These are phyloP conservation scores for Alauda arvensis DNA, from an alignment of 2,797 vertebrate species.

Conservation along the genomic window DNA sequence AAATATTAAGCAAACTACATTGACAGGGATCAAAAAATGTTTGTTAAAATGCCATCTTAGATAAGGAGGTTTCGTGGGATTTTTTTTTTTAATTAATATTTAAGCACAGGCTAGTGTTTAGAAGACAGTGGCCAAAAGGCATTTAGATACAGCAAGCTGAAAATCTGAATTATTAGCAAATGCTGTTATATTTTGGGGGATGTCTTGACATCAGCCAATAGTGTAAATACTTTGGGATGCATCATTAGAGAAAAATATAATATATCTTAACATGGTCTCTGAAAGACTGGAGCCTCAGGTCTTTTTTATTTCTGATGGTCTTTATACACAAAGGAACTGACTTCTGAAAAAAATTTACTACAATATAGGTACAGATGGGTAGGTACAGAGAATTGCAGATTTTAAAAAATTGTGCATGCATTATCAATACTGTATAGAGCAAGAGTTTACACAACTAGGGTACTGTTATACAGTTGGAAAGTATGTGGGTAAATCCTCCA, in stretches of 20 bases:
- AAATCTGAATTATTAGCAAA: neutral
- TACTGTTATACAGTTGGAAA: neutral
- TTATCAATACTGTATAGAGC: neutral
- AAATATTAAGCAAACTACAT: neutral
- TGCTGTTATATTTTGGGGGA: neutral
- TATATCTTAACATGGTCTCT: neutral
- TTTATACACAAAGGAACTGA: neutral
- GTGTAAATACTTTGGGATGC: accelerated
- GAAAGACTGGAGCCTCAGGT: neutral
- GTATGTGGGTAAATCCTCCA: neutral
- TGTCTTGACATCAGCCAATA: neutral
- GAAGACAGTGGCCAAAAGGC: neutral
- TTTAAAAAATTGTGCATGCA: neutral
- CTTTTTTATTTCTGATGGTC: neutral
- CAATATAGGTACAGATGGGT: neutral
- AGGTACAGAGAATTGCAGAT: neutral
- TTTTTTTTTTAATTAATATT: neutral
- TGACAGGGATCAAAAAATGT: neutral
- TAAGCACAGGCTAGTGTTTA: neutral
- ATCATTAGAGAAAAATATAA: neutral
- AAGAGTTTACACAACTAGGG: neutral
- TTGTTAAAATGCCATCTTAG: neutral
- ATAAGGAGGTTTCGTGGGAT: neutral
- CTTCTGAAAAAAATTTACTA: neutral
- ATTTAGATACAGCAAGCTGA: neutral